Evolutionary conservation across 2,113 vertebrate genomes (phyloP).

Genomic region (Aspidoscelis tigris): DNA sequence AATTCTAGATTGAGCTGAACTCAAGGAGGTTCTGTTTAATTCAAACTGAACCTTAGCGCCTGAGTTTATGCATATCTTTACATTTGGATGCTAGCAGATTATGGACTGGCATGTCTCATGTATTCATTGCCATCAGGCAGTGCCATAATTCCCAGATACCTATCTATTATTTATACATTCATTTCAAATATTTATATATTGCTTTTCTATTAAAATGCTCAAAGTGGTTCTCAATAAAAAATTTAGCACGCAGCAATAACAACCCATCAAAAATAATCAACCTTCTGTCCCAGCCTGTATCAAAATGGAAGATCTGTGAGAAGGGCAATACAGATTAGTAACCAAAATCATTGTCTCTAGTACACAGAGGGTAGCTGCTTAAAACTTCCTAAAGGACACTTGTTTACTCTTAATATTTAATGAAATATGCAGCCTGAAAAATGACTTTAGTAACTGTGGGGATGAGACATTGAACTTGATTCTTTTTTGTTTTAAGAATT

Average conservation of each 20-base stretch:
- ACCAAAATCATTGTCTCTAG: neutral
- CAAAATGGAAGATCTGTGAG: neutral
- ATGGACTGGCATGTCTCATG: neutral
- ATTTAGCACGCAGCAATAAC: neutral
- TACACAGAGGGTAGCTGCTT: neutral
- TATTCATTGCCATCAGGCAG: neutral
- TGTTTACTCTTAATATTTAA: neutral
- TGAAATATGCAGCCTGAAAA: neutral
- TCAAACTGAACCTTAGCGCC: no score
- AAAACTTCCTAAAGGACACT: neutral
- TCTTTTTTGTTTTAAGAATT: no score
- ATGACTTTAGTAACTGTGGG: neutral
- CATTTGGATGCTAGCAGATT: neutral
- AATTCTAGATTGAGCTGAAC: no score
- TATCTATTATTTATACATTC: neutral
- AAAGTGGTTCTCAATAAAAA: neutral
- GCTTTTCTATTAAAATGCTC: neutral
- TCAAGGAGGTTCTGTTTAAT: no score
- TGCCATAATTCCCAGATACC: no score
- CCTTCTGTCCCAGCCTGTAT: neutral
- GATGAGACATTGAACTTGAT: no score
- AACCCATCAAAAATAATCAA: neutral
- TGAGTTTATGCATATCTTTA: no score
- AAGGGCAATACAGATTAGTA: neutral
- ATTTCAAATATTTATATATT: neutral